These are phyloP conservation scores for Malacoraja senta DNA, from an alignment of 2,797 vertebrate species.

Conservation along the genomic window DNA sequence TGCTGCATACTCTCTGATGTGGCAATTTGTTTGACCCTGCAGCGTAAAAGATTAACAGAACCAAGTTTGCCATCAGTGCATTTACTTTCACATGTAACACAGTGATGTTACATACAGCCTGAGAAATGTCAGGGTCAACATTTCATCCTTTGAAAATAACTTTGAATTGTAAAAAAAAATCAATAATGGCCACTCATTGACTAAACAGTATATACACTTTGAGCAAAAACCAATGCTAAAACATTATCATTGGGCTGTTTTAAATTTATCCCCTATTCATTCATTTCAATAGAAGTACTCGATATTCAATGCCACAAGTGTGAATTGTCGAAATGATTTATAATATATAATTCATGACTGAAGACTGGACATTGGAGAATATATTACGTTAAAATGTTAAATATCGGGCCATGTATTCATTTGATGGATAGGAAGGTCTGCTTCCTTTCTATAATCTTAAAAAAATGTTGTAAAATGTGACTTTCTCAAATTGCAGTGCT, in stretches of 20 bases:
- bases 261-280: not conserved
- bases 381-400: not conserved
- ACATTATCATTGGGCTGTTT: not conserved
- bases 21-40: not conserved
- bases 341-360: not conserved
- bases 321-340: not conserved
- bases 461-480: too few relatives aligned
- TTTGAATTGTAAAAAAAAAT: not conserved
- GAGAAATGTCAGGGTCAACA: not conserved
- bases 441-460: too few relatives aligned
- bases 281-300: not conserved
- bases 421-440: too few relatives aligned
- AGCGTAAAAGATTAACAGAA: slow-evolving; percentile 17
- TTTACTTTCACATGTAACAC: too few relatives aligned
- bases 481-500: not conserved
- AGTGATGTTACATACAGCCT: not conserved
- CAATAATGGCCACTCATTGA: slow-evolving; percentile 17
- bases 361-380: not conserved
- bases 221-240: not conserved
- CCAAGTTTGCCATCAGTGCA: not conserved
- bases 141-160: not conserved
- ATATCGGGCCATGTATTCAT: not conserved
- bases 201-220: not conserved
- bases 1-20: not conserved
- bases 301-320: not conserved